Evolutionary conservation across 2,888 invertebrate species (phyloP), one percentile per base, ranked within the genome.

Genomic region (Neria commutata): DNA sequence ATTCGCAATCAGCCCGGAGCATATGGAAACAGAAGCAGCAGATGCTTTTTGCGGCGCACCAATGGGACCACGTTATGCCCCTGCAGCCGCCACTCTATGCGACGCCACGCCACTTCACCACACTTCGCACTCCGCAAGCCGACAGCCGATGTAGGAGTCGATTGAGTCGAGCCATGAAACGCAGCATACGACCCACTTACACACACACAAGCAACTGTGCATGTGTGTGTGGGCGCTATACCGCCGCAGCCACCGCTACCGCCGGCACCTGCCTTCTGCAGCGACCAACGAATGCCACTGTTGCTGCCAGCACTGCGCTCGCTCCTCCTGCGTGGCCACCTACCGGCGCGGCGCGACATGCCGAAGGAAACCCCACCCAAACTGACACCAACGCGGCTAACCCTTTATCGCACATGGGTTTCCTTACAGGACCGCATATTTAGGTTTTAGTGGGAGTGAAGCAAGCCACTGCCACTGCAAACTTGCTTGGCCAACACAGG

Each of bases 361-460:
- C 72, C 72, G 62, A 71, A 75, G 71, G 69, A 73, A 72, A 67
- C 68, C 71, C 72, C 73, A 77, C 77, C 77, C 74, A 77, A 71
- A 69, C 75, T 76, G 77, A 78, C 75, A 77, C 81, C 79, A 79
- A 74, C 76, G 81, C 78, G 82, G 82, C 82, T 82, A 81, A 82
- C 82, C 82, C 81, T 81, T 82, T 82, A 82, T 81, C 81, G 82
- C 81, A 79, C 81, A 79, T 81, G 77, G 79, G 81, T 81, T 82
- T 82, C 82, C 82, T 82, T 82, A 81, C 81, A 81, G 82, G 77
- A 81, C 81, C 81, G 79, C 81, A 82, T 81, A 81, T 81, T 81
- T 81, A 79, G 81, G 82, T 81, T 81, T 80, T 77, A 77, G 80
- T 81, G 81, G 80, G 77, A 77, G 75, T 74, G 70, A 70, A 73